phyloP scores from a whole-genome alignment of 2,113 vertebrate species.

The Cinclus mexicanus region DNA sequence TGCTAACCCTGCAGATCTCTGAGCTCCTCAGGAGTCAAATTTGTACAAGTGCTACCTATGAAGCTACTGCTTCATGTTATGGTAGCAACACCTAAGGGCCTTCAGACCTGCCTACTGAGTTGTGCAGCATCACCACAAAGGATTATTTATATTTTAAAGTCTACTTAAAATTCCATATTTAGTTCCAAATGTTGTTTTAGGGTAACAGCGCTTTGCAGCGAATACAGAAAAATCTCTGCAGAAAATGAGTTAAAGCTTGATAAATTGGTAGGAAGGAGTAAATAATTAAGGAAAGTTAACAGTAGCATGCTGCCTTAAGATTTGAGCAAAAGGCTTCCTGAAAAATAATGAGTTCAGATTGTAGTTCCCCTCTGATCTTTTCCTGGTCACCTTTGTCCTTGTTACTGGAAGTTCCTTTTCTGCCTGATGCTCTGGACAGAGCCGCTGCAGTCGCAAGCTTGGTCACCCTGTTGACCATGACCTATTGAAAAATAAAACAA shows the following conservation, averaged over 20 bases:
- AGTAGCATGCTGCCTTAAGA: background rate
- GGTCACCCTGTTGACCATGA: background rate
- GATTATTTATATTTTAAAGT: background rate
- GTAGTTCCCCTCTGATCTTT: background rate
- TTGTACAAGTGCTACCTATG: background rate
- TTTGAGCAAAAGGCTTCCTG: background rate
- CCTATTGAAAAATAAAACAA: background rate
- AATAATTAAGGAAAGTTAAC: background rate
- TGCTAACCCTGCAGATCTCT: background rate
- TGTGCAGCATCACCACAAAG: background rate
- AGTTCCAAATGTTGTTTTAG: background rate
- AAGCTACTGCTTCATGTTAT: background rate
- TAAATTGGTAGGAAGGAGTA: background rate
- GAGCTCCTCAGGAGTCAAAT: background rate
- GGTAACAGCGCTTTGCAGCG: background rate
- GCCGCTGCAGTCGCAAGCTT: accelerated
- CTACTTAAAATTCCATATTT: background rate
- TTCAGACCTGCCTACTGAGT: background rate
- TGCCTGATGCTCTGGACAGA: background rate
- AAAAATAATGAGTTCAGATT: background rate
- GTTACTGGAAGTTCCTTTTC: background rate
- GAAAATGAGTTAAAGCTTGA: background rate
- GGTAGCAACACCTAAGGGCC: background rate
- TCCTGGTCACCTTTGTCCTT: background rate
- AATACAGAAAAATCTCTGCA: background rate